These are phyloP conservation scores for Marisa cornuarietis DNA, from an alignment of 1,140 invertebrate species.

Conservation along the genomic window DNA sequence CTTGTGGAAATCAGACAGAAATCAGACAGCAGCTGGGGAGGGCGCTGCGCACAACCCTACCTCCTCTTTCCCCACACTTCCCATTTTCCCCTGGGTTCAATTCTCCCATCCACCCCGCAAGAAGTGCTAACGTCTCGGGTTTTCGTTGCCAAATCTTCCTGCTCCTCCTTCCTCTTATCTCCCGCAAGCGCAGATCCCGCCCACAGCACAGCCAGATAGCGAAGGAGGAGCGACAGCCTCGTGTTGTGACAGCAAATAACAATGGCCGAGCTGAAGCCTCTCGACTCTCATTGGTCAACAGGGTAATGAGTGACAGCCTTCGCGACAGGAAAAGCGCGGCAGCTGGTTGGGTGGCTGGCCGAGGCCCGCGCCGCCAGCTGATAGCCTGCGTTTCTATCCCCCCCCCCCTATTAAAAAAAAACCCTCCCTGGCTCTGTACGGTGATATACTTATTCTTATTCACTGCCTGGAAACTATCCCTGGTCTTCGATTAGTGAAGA, in stretches of 20 bases:
- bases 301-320: background rate
- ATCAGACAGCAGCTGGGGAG: too few species aligned
- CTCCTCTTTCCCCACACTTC: background rate
- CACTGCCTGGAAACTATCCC: too few species aligned
- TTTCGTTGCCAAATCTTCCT: background rate
- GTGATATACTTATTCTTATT: too few species aligned
- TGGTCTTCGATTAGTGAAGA: too few species aligned
- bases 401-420: too few species aligned
- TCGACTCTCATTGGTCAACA: background rate
- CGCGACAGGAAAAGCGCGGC: background rate
- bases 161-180: background rate
- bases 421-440: too few species aligned
- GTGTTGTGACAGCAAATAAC: conserved; percentile 11
- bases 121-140: background rate
- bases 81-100: background rate
- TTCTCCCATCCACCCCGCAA: background rate
- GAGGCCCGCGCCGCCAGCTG: background rate
- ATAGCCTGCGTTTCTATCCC: too few species aligned
- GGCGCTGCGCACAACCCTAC: too few species aligned
- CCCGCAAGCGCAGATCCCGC: background rate
- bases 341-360: background rate
- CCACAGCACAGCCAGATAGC: background rate
- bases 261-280: background rate
- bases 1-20: background rate
- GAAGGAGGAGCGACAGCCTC: background rate